Evolutionary conservation across 2,113 vertebrate species (phyloP), one percentile per base, ranked within the genome.

Genomic region (Lampris megalopsis): DNA sequence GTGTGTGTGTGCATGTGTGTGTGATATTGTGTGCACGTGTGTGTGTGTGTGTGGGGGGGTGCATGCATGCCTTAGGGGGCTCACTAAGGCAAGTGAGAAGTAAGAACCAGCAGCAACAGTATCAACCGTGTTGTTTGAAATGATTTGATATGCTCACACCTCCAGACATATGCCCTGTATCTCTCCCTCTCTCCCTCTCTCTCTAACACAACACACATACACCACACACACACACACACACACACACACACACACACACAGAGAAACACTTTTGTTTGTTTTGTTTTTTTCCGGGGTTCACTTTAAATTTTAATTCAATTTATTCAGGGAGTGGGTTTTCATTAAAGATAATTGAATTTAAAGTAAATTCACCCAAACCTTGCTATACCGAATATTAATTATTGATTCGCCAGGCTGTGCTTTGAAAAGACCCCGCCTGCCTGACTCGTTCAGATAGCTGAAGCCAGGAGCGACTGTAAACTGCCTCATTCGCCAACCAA

Each of bases 31-130:
- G n/a, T 74, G 68, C 70, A 56, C 62, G n/a, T 40, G 67, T 68
- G 61, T 61, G 35, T 75, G 73, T 73, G 71, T 64, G 58, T 58
- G 71, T 63, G 11, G 13, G n/a, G 13, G n/a, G 47, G 63, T 38
- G 65, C 82, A 42, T 78, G 71, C 59, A 68, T 67, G 87, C 90
- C 72, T 54, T 48, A 36, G 71, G 80, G 86, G 82, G 50, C 81
- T 50, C 83, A 81, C 72, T 48, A 63, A 63, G 84, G 71, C 70
- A 68, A 24, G 24, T 24, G 24, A 24, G 24, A 24, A 24, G 24
- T 24, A 24, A 24, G 24, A 24, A 24, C 24, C 24, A 24, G 43
- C 56, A 36, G 73, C 5, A 43, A 73, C 69, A 75, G 67, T 75
- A 77, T 58, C 63, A 79, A 67, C 43, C 65, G 69, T 56, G 58